Base-by-base conservation (phyloP, 2,797 vertebrate species). In the Gambusia yucatana region DNA sequence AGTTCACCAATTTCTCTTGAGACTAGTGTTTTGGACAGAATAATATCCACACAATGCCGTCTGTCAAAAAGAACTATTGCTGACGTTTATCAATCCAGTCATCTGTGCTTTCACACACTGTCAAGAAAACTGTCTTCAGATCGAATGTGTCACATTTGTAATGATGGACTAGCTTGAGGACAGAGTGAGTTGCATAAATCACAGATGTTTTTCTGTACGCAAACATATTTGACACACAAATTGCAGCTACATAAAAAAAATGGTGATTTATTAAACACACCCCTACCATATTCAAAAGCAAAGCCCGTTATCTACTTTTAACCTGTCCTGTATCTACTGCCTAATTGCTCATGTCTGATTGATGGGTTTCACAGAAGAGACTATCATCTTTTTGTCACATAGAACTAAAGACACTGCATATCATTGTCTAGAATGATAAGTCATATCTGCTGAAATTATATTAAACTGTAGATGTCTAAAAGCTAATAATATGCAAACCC, bases 401-500 rank as follows among this genome's bases (percentile, higher is more conserved):
- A 22, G 75, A 87, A 63, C 30, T 63, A 81, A 77, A 86, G 82
- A 82, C 82, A 47, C 6, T 28, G 67, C 81, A 84, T 89, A 67
- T 82, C 81, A 81, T 90, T 81, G 52, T 90, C 86, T 87, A 77
- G 72, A 73, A 71, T 73, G 80, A 79, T 67, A 83, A 89, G 79
- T 86, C 79, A 76, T 88, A 84, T 93, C 82, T 87, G 75, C 43
- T 36, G 72, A 77, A 86, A 75, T 41, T 36, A 89, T 91, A 91
- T 90, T 88, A 91, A 89, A 91, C 48, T 78, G 76, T 82, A 84
- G 72, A 90, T 75, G 84, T 85, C 83, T 87, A 82, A 86, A 90
- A 90, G 90, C 88, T 86, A 90, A 91, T 92, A 88, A 91, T 87
- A 91, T 89, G 85, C 86, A 84, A 52, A 86, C 81, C 90, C 83